Evolutionary conservation across 2,888 invertebrate species (phyloP), one percentile per base, ranked within the genome.

Genomic region (Biston betularia): DNA sequence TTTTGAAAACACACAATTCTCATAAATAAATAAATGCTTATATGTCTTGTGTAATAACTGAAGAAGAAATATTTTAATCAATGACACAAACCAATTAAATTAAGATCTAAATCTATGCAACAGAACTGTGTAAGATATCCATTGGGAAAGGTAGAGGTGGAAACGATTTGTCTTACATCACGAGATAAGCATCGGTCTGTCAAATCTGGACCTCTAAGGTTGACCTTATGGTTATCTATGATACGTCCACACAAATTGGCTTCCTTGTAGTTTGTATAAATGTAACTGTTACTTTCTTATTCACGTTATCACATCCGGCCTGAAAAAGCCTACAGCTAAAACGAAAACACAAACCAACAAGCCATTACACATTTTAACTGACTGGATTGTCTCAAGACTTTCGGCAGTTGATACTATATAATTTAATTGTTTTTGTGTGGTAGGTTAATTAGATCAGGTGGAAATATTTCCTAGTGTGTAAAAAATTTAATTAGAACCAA

Each of bases 161-260:
- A 89, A 89, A 84, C 88, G 82, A 90, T 92, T 92, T 90, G 92
- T 92, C 90, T 92, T 84, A 87, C 88, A 86, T 78, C 76, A 65
- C 56, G 14, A 76, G 92, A 93, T 93, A 90, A 88, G 42, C 76
- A 92, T 92, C 91, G 74, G 64, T 74, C 74, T 66, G 75, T 74
- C 77, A 79, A 67, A 70, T 73, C 77, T 72, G 81, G 81, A 84
- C 81, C 80, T 83, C 63, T 63, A 38, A 0, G 34, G 54, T 70
- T 83, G 80, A 82, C 81, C 82, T 83, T 70, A 69, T 75, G 70
- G 66, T 73, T 69, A 68, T 68, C 72, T 75, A 68, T 69, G 50
- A 46, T 15, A 42, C 45, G 35, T 52, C 67, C 69, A 70, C 60
- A 59, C 55, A 68, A 70, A 67, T 63, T 52, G 59, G 62, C 63